Evolutionary conservation across 2,888 invertebrate genomes (phyloP).

Genomic region (Eutolmus rufibarbis): DNA sequence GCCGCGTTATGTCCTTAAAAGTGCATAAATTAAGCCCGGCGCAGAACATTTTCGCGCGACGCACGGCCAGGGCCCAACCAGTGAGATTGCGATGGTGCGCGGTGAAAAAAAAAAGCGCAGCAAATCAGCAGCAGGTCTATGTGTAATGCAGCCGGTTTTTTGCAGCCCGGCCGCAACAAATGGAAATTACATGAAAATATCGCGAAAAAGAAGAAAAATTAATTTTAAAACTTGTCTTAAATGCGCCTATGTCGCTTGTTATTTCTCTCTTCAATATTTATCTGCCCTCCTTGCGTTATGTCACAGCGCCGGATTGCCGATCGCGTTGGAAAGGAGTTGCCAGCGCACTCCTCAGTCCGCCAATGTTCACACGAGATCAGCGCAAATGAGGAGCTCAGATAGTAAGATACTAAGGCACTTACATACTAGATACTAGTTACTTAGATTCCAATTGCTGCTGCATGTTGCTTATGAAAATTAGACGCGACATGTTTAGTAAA

Average conservation of each 20-base stretch:
- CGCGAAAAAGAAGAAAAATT: slow-evolving; percentile 30
- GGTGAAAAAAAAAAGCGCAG: background rate
- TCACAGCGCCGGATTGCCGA: background rate
- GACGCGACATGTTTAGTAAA: slow-evolving; percentile 23
- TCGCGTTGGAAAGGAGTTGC: background rate
- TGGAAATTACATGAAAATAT: slow-evolving; percentile 33
- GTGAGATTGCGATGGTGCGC: background rate
- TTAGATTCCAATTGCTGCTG: background rate
- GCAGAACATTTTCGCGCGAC: background rate
- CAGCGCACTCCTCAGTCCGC: background rate
- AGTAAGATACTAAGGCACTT: background rate
- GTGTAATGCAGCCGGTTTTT: slow-evolving; percentile 6
- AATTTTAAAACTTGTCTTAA: slow-evolving; percentile 30
- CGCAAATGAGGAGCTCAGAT: background rate
- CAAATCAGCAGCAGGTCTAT: background rate
- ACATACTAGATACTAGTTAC: background rate
- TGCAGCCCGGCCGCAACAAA: background rate
- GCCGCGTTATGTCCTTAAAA: slow-evolving; percentile 14
- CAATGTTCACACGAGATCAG: slow-evolving; percentile 13
- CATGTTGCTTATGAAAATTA: background rate
- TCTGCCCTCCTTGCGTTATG: slow-evolving; percentile 25
- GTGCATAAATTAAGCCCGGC: background rate
- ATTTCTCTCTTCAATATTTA: slow-evolving; percentile 18
- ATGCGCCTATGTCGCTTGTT: background rate
- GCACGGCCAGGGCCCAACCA: background rate